Evolutionary conservation across 2,888 invertebrate species (phyloP), one percentile per base, ranked within the genome.

Genomic region (Dermolepida albohirtum): DNA sequence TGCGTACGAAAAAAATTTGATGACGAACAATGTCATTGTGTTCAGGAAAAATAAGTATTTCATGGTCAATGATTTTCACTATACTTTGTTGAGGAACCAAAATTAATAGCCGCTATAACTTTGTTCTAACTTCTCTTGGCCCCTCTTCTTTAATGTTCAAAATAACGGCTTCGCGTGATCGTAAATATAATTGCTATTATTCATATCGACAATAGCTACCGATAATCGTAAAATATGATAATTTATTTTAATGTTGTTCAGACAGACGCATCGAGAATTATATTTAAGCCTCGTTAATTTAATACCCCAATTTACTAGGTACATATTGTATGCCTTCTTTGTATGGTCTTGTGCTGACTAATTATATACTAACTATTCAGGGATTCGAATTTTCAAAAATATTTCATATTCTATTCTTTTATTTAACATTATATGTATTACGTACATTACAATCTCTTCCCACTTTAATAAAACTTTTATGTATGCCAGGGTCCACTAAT

Each of bases 91-190:
- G 10, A 17, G 22, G 41, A 40, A 55, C 7, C 11, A 41, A 41
- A 40, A 55, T 55, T 55, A 55, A 55, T 55, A 55, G 22, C 22
- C 1, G 16, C 22, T 40, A 22, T 55, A 41, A 55, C 22, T 55
- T 54, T 54, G 22, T 22, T 41, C 22, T 27, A 7, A 41, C 55
- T 12, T 22, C 40, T 22, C 16, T 43, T 43, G 39, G 17, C 5
- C 22, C 12, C 12, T 22, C 17, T 22, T 41, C 41, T 41, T 22
- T 55, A 12, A 5, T 6, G 40, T 22, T 41, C 17, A 11, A 22
- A 55, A 55, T 55, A 40, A 55, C 41, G 17, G 14, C n/a, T 17
- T 54, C 11, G 41, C 41, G 55, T 55, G 55, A 22, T 55, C 55
- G 55, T 55, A 41, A 55, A 55, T 16, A 40, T 55, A 22, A 55